phyloP scores from a whole-genome alignment of 1,140 invertebrate species.

The Paraescarpia echinospica region DNA sequence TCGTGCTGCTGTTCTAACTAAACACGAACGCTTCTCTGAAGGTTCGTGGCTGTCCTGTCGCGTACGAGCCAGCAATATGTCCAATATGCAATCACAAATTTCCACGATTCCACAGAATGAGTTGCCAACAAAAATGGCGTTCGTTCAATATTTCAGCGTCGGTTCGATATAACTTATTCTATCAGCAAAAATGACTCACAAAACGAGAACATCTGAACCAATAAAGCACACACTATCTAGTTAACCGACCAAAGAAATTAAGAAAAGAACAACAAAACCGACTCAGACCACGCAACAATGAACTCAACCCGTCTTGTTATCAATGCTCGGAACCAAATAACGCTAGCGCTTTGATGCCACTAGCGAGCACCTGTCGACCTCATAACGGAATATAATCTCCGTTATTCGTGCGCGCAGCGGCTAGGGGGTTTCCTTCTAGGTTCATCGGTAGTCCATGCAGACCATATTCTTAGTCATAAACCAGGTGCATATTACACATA shows the following conservation, averaged over 20 bases:
- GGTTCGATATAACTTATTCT: neutral
- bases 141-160: neutral
- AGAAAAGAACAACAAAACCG: constrained; percentile 26
- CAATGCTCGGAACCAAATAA: constrained; percentile 27
- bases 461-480: neutral
- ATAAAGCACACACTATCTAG: constrained; percentile 15
- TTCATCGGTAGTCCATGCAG: neutral
- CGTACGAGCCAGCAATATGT: neutral
- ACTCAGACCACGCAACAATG: constrained; percentile 24
- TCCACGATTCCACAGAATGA: neutral
- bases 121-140: neutral
- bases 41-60: neutral
- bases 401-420: neutral
- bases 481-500: neutral
- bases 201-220: neutral
- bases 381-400: neutral
- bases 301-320: constrained; percentile 8
- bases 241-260: constrained; percentile 10
- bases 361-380: constrained; percentile 7
- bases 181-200: neutral
- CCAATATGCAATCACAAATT: neutral
- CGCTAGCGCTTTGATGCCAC: constrained; percentile 12
- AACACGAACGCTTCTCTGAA: neutral
- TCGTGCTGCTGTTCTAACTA: neutral
- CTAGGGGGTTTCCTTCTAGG: neutral